Conservation (phyloP, 1,140 invertebrate genomes). For the Eciton burchellii region DNA sequence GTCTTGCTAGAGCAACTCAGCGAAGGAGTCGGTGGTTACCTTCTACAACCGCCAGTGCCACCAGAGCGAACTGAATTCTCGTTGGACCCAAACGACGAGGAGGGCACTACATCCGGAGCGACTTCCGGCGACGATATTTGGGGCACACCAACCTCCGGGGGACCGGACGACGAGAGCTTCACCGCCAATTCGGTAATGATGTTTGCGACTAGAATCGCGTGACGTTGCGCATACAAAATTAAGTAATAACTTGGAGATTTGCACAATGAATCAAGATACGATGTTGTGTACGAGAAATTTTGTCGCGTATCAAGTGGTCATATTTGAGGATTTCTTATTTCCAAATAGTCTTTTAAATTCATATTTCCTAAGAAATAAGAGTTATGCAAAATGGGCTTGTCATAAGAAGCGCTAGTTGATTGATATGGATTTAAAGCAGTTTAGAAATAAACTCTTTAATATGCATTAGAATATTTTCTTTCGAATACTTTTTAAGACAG, state of each 20-base stretch:
- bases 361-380: constrained; percentile 5
- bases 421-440: neutral
- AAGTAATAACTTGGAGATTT: constrained; percentile 59
- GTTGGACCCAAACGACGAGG: constrained; percentile 85
- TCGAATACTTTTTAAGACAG: neutral
- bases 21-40: constrained; percentile 85
- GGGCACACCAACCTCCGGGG: constrained; percentile 94
- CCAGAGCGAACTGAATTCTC: constrained; percentile 82
- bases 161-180: constrained; percentile 91
- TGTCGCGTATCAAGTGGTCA: constrained; percentile 37
- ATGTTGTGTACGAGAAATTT: neutral
- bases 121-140: constrained; percentile 93
- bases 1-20: constrained; percentile 88
- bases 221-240: constrained; percentile 59
- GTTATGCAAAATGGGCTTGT: neutral
- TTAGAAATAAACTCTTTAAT: constrained; percentile 7
- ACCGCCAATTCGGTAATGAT: constrained; percentile 85
- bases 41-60: constrained; percentile 82
- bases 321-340: neutral
- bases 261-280: constrained; percentile 19
- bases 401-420: neutral
- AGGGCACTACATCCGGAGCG: constrained; percentile 91
- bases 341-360: neutral
- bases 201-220: constrained; percentile 8
- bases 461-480: neutral